A percentile compares a stretch with the other conserved stretches of the same genome.
These are phyloP conservation scores for Oryzias woworae DNA, from an alignment of 2,113 vertebrate genomes.

Conservation along the genomic window DNA sequence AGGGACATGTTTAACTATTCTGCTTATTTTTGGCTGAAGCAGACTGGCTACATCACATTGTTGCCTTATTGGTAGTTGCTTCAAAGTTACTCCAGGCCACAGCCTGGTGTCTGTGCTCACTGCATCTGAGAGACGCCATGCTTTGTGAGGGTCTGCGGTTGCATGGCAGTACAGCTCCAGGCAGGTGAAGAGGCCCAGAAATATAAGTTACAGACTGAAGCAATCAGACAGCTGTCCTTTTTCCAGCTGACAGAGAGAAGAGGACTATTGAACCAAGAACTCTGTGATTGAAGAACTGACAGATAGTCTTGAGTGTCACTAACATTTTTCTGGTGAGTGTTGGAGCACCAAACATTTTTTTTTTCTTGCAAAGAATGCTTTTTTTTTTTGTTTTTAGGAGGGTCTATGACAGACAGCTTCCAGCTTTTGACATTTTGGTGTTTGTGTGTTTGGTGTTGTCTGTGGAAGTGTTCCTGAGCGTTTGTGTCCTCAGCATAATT, in stretches of 20 bases:
- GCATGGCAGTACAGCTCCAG: not conserved
- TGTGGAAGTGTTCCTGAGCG: no score
- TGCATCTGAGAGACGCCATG: constrained; percentile 36
- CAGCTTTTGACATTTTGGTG: no score
- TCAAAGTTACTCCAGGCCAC: constrained; percentile 32
- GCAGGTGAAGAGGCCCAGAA: constrained; percentile 16
- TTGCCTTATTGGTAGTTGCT: constrained; percentile 47
- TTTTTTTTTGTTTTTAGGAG: no score
- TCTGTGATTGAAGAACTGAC: constrained; percentile 27
- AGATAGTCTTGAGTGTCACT: not conserved
- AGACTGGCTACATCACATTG: constrained; percentile 45
- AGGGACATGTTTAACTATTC: constrained; percentile 69
- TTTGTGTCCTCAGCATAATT: no score
- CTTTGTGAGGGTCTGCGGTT: constrained; percentile 34
- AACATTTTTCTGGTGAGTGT: no score
- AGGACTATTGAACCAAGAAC: constrained; percentile 34
- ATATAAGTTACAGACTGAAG: constrained; percentile 13
- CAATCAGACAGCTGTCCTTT: constrained; percentile 30
- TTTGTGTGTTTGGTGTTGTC: no score
- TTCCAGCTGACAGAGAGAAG: constrained; percentile 20
- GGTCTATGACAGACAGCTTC: no score
- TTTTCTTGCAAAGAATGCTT: no score
- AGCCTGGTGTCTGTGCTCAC: constrained; percentile 24
- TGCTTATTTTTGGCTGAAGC: constrained; percentile 66
- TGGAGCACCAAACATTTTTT: no score